These are phyloP conservation scores for Danaus plexippus DNA, from an alignment of 1,140 invertebrate species.

Conservation along the genomic window DNA sequence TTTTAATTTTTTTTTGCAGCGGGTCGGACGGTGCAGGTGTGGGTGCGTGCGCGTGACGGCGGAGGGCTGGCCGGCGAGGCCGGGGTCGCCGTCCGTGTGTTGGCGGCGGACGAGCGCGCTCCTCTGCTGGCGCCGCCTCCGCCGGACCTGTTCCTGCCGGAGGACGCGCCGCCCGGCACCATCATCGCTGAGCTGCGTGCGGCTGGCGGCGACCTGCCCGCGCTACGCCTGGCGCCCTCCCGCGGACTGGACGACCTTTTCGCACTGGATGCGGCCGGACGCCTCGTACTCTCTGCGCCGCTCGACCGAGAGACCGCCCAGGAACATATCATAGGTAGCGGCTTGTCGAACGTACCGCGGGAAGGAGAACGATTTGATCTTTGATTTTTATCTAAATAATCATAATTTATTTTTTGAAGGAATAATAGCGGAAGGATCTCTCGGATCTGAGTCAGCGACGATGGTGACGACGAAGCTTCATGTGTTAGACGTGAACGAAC, in stretches of 20 bases:
- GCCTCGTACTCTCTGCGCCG: conserved; percentile 78
- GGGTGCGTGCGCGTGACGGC: conserved; percentile 87
- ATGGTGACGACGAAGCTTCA: conserved; percentile 84
- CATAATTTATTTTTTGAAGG: conserved; percentile 34
- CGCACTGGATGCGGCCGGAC: conserved; percentile 80
- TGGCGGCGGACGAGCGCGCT: conserved; percentile 77
- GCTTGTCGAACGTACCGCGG: too few relatives aligned
- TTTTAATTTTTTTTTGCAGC: conserved; percentile 73
- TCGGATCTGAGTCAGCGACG: conserved; percentile 80
- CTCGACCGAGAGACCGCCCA: conserved; percentile 85
- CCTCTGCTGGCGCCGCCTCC: conserved; percentile 81
- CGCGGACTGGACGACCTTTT: conserved; percentile 78
- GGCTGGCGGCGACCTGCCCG: conserved; percentile 47
- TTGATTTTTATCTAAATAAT: not conserved
- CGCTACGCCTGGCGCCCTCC: conserved; percentile 74
- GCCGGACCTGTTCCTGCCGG: conserved; percentile 84
- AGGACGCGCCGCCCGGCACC: conserved; percentile 75
- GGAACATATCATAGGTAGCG: conserved; percentile 78
- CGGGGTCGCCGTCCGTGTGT: conserved; percentile 85
- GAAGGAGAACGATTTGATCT: not conserved
- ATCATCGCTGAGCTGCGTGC: conserved; percentile 65
- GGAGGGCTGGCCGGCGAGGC: conserved; percentile 79
- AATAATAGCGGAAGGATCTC: conserved; percentile 85
- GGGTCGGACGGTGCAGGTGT: conserved; percentile 89
- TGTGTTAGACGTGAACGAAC: conserved; percentile 93